Base-by-base conservation (phyloP, 2,797 vertebrate species). In the Xenopus petersii region DNA sequence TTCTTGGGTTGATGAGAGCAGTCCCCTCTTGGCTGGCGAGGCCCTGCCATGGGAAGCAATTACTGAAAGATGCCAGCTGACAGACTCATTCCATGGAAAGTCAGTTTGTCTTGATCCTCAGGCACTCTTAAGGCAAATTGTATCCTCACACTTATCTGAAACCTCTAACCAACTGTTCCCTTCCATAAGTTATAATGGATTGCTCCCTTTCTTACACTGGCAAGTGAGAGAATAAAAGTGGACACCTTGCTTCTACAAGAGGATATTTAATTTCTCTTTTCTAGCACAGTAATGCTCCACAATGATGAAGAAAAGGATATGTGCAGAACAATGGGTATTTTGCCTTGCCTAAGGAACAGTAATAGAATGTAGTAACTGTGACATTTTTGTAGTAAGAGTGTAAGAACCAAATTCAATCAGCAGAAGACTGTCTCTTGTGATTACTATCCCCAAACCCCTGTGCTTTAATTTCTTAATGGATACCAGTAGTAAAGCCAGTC, bases 31-130 rank as follows among this genome's bases (percentile, higher is more conserved):
- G 86, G 92, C 92, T 93, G 90, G 90, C 88, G 86, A 92, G 94
- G 93, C 94, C 94, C 94, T 95, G 94, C 94, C 94, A 94, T 96
- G 96, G 96, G 95, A 98, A 95, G 95, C 94, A 97, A 98, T 98
- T 98, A 97, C 92, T 79, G 90, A 94, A 93, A 91, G 93, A 95
- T 95, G 94, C 94, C 95, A 97, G 94, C 94, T 98, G 95, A 98
- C 95, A 96, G 94, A 91, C 94, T 90, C 89, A 89, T 94, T 95
- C 93, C 86, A 89, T 91, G 88, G 93, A 92, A 94, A 95, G 92
- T 86, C 86, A 89, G 92, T 89, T 92, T 89, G 91, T 91, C 92
- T 92, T 92, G 94, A 86, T 95, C 95, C 95, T 95, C 93, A 81
- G 94, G 95, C 95, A 92, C 93, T 96, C 95, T 96, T 95, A 94